These are phyloP conservation scores for Siderastrea radians DNA, from an alignment of 92 coral and sea anemone genomes.

Conservation along the genomic window DNA sequence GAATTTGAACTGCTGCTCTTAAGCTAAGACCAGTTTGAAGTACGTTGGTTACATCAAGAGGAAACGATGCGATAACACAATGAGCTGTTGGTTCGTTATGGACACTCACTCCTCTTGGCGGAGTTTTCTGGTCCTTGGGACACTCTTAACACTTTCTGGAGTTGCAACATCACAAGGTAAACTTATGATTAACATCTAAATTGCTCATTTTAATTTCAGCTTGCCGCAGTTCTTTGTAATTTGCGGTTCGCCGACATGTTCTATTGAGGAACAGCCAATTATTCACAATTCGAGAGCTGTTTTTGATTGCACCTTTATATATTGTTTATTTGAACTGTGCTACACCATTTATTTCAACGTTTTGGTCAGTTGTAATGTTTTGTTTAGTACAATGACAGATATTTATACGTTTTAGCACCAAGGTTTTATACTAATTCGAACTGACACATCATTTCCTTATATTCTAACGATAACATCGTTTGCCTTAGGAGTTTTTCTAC, in stretches of 20 bases:
- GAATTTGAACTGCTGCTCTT: conserved; percentile 25
- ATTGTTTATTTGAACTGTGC: neutral
- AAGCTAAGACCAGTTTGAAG: neutral
- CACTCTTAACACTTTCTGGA: conserved; percentile 9
- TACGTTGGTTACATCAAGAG: neutral
- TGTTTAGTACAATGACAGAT: conserved; percentile 8
- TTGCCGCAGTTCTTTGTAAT: neutral
- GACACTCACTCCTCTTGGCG: neutral
- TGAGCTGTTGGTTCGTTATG: neutral
- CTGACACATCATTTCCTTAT: neutral
- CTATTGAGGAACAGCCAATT: neutral
- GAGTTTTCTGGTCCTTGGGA: neutral
- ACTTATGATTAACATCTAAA: neutral
- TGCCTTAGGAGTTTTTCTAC: neutral
- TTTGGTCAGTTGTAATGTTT: neutral
- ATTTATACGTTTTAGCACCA: neutral
- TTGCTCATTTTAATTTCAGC: conserved; percentile 7
- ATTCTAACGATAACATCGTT: neutral
- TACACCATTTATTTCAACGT: neutral
- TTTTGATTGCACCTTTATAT: neutral
- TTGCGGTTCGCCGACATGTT: neutral
- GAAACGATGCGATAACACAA: neutral
- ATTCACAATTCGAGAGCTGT: neutral
- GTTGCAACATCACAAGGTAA: conserved; percentile 34
- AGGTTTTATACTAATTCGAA: neutral